Evolutionary conservation across 2,113 vertebrate species (phyloP).

Genomic region (Sylvietta virens): DNA sequence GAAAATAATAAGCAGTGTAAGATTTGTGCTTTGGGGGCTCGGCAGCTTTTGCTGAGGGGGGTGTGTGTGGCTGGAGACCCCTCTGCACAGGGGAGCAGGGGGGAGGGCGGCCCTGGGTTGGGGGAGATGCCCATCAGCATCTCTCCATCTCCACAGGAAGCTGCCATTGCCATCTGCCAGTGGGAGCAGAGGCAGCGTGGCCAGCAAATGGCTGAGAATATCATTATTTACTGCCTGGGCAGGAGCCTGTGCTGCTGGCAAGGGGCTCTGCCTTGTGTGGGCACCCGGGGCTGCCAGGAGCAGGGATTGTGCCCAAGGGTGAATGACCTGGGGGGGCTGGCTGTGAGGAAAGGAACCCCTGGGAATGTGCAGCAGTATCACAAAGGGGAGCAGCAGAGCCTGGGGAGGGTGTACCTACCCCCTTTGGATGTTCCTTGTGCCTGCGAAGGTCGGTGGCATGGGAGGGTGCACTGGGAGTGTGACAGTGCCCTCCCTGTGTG

Average conservation of each 20-base stretch:
- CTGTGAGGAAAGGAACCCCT: not conserved
- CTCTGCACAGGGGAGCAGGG: not conserved
- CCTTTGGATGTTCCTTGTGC: rapidly evolving
- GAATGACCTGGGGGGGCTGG: not conserved
- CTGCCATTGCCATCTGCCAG: slow-evolving; percentile 30
- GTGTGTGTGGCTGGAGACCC: not conserved
- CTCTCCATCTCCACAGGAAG: not conserved
- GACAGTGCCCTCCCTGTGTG: not conserved
- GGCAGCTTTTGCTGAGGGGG: not conserved
- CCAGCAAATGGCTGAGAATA: slow-evolving; percentile 13
- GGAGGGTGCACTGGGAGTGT: not conserved
- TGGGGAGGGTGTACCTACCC: not conserved
- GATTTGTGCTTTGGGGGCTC: not conserved
- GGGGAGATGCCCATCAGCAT: slow-evolving; percentile 9
- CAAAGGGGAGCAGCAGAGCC: not conserved
- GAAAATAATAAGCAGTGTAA: not conserved
- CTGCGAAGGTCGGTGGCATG: rapidly evolving
- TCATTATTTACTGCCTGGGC: not conserved
- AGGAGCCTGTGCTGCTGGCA: not conserved
- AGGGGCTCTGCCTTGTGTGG: not conserved
- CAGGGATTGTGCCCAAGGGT: rapidly evolving
- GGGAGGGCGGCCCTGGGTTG: not conserved
- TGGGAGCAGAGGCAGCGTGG: slow-evolving; percentile 11
- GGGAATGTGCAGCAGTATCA: not conserved
- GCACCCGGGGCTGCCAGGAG: not conserved